Conservation (phyloP, 2,888 invertebrate genomes). For the Clunio marinus region DNA sequence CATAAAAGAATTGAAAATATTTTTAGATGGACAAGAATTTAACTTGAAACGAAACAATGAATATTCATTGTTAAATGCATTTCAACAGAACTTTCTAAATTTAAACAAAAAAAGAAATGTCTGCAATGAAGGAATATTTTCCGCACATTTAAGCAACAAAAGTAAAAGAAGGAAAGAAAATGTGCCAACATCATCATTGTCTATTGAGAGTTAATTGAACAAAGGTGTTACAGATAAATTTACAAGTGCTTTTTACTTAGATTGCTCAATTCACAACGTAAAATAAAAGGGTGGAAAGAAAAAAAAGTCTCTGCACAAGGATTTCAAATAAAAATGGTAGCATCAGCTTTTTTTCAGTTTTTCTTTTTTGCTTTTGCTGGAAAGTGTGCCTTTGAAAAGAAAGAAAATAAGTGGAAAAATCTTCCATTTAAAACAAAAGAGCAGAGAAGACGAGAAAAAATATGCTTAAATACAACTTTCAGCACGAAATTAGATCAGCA, state of each 20-base stretch:
- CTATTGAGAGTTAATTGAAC: slow-evolving; percentile 30
- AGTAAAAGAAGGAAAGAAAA: not conserved
- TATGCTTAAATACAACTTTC: slow-evolving; percentile 26
- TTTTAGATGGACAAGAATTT: too few relatives aligned
- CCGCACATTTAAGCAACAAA: not conserved
- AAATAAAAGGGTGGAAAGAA: not conserved
- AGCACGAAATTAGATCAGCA: slow-evolving; percentile 28
- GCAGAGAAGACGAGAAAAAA: not conserved
- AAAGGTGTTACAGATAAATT: slow-evolving; percentile 20
- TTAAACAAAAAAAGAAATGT: too few relatives aligned
- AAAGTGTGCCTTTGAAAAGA: not conserved
- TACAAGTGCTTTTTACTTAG: not conserved
- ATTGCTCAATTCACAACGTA: not conserved
- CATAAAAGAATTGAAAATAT: too few relatives aligned
- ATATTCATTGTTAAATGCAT: too few relatives aligned
- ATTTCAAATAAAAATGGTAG: not conserved
- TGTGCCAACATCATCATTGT: not conserved
- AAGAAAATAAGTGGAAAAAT: not conserved
- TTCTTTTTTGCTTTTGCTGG: not conserved
- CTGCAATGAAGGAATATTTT: too few relatives aligned
- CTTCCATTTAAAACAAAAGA: slow-evolving; percentile 13
- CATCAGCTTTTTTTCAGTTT: not conserved
- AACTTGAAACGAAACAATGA: too few relatives aligned
- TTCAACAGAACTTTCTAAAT: too few relatives aligned
- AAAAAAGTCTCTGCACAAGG: too few relatives aligned